Percentiles rank a stretch among this genome's conserved stretches.
Evolutionary conservation across 2,113 vertebrate species (phyloP).

Genomic region (Harpagus bidentatus): DNA sequence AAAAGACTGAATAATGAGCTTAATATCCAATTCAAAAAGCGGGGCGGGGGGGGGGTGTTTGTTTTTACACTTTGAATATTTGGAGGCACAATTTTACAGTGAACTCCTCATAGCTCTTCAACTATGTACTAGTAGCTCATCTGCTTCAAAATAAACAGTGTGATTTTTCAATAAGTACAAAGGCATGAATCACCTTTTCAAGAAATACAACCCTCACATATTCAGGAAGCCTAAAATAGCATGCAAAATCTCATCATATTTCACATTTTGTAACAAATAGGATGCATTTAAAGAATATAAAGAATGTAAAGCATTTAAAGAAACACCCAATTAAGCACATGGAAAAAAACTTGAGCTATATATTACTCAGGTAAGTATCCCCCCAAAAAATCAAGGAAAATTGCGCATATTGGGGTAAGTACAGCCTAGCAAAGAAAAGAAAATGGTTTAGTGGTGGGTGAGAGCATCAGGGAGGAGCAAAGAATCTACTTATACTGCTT

Average conservation of each 20-base stretch:
- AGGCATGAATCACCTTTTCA: neutral
- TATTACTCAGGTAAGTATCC: neutral
- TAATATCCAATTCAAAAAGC: neutral
- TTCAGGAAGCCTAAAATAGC: neutral
- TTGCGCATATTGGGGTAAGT: neutral
- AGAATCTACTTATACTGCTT: neutral
- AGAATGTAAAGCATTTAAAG: neutral
- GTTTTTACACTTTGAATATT: neutral
- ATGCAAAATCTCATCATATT: neutral
- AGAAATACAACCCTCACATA: neutral
- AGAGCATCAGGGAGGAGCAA: neutral
- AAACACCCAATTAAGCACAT: neutral
- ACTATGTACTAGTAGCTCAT: neutral
- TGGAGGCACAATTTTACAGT: neutral
- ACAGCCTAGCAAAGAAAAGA: neutral
- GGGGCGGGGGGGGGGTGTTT: fast-evolving
- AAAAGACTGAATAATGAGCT: neutral
- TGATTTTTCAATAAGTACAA: neutral
- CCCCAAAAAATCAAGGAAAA: neutral
- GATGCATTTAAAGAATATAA: neutral
- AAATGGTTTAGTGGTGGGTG: neutral
- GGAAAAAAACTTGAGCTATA: neutral
- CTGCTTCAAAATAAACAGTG: neutral
- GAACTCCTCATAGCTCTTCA: neutral
- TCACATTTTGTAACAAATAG: neutral